phyloP scores from a whole-genome alignment of 2,888 invertebrate species.

The Agrypnus murinus region DNA sequence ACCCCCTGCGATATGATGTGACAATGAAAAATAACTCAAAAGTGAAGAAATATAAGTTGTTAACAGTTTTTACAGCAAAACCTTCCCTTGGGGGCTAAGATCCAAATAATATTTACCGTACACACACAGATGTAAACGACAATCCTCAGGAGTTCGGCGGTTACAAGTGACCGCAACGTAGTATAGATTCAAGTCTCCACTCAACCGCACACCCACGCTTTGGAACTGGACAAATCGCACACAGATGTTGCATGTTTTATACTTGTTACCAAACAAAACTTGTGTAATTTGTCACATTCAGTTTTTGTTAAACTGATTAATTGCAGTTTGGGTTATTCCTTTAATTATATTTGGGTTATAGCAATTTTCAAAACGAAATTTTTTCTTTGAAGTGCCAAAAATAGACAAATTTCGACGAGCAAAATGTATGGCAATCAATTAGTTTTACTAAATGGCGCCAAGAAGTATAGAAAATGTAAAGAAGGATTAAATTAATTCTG shows the following conservation, averaged over 20 bases:
- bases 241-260: slow-evolving; percentile 61
- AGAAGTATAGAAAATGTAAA: too few species aligned
- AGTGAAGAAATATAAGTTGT: slow-evolving; percentile 12
- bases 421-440: too few species aligned
- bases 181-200: slow-evolving; percentile 48
- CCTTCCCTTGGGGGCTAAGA: background rate
- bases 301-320: slow-evolving; percentile 52
- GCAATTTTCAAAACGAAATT: background rate
- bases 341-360: slow-evolving; percentile 26
- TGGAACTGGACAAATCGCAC: slow-evolving; percentile 58
- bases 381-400: background rate
- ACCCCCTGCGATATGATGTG: too few species aligned
- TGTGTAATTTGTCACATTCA: slow-evolving; percentile 55
- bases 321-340: slow-evolving; percentile 30
- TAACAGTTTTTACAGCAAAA: background rate
- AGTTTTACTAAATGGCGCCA: too few species aligned
- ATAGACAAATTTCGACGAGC: background rate
- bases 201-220: slow-evolving; percentile 54
- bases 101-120: slow-evolving; percentile 53
- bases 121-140: slow-evolving; percentile 57
- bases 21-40: background rate
- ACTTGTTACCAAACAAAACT: slow-evolving; percentile 59
- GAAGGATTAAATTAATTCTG: too few species aligned
- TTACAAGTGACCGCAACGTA: slow-evolving; percentile 56
- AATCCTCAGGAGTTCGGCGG: slow-evolving; percentile 53